Evolutionary conservation across 1,140 invertebrate species (phyloP).

Genomic region (Caenorhabditis remanei): DNA sequence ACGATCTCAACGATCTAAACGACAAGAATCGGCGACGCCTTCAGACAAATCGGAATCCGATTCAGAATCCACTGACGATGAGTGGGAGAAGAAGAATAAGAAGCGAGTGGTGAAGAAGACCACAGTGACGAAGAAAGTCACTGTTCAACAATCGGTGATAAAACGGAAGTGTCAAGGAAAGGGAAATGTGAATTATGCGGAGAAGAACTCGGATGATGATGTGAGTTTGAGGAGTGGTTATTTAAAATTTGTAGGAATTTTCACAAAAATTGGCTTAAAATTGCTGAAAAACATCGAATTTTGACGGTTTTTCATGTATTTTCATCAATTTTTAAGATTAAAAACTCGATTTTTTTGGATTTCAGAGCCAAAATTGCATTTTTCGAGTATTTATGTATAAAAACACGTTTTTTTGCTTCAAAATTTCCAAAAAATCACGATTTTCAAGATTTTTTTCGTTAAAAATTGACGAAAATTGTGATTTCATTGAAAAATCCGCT

Average conservation of each 20-base stretch:
- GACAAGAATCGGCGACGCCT: neutral
- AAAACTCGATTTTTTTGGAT: too few relatives aligned
- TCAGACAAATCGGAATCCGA: conserved; percentile 1
- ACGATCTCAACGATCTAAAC: conserved; percentile 47
- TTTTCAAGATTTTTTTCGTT: too few relatives aligned
- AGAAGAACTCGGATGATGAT: conserved; percentile 58
- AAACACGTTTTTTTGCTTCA: too few relatives aligned
- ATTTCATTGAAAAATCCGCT: too few relatives aligned
- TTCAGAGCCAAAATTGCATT: too few relatives aligned
- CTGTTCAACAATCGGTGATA: neutral
- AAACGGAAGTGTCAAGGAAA: conserved; percentile 6
- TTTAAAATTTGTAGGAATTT: neutral
- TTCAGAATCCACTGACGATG: conserved; percentile 36
- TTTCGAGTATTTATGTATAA: too few relatives aligned
- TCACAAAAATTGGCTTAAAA: too few relatives aligned
- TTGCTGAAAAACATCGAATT: too few relatives aligned
- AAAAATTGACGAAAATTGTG: too few relatives aligned
- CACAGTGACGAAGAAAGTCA: neutral
- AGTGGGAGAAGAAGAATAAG: conserved; percentile 27
- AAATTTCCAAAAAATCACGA: too few relatives aligned
- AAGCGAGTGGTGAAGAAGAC: conserved; percentile 50
- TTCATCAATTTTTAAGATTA: too few relatives aligned
- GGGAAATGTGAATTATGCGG: conserved; percentile 54
- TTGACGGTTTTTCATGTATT: too few relatives aligned
- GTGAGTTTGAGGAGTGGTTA: neutral